These are phyloP conservation scores for Ceratothoa steindachneri DNA, from an alignment of 2,888 invertebrate species.

Conservation along the genomic window DNA sequence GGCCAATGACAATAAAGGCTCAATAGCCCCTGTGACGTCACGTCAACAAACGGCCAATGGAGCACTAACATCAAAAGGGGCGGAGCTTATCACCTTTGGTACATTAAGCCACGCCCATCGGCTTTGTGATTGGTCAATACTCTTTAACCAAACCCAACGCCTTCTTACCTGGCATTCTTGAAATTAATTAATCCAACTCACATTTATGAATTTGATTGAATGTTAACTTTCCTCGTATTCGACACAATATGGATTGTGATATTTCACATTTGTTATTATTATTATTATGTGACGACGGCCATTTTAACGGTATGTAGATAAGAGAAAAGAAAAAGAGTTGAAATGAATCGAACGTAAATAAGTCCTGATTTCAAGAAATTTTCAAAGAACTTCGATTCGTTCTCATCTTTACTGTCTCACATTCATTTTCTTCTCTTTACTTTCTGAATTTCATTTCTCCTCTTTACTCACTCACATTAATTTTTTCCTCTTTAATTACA, in stretches of 20 bases:
- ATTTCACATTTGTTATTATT: background rate
- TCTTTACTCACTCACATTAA: too few species aligned
- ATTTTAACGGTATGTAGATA: too few species aligned
- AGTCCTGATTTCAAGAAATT: too few species aligned
- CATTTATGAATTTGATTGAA: background rate
- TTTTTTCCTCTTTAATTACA: too few species aligned
- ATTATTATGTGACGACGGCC: too few species aligned
- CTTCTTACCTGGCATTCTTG: background rate
- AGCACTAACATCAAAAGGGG: background rate
- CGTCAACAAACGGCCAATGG: constrained; percentile 11
- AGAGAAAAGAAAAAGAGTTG: too few species aligned
- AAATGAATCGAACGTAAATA: too few species aligned
- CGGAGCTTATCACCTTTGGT: background rate
- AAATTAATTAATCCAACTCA: background rate
- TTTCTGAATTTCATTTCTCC: too few species aligned
- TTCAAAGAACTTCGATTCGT: too few species aligned
- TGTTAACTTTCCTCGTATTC: background rate
- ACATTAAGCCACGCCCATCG: background rate
- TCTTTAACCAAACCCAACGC: background rate
- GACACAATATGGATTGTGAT: background rate
- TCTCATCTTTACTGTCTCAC: too few species aligned
- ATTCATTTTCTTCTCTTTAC: too few species aligned
- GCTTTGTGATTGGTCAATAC: background rate
- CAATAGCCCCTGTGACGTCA: constrained; percentile 47
- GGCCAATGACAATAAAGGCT: constrained; percentile 46